Percentiles rank a stretch among this genome's conserved stretches.
phyloP scores from a whole-genome alignment of 2,888 invertebrate genomes.

The Rotaria sp. region DNA sequence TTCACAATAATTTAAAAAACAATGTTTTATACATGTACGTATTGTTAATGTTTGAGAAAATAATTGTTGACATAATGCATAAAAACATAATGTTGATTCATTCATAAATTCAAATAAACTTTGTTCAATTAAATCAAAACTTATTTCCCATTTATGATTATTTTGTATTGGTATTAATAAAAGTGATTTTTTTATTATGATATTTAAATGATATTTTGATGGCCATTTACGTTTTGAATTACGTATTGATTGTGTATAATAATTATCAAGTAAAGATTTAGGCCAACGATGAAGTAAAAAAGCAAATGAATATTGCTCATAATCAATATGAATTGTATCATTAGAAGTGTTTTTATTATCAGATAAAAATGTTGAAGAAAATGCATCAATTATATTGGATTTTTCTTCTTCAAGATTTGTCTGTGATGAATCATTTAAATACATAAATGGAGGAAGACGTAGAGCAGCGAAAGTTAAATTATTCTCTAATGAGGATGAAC shows the following conservation, averaged over 20 bases:
- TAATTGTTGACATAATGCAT: slow-evolving; percentile 17
- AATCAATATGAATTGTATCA: slow-evolving; percentile 6
- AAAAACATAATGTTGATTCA: slow-evolving; percentile 11
- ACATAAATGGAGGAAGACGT: not conserved
- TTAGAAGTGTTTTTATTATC: not conserved
- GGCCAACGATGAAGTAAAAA: not conserved
- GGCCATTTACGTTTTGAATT: slow-evolving; percentile 20
- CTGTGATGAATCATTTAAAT: not conserved
- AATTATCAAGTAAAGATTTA: not conserved
- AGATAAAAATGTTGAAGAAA: not conserved
- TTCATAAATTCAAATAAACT: slow-evolving; percentile 15
- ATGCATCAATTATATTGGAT: not conserved
- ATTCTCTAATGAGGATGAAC: not conserved
- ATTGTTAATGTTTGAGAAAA: not conserved
- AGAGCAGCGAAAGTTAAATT: not conserved
- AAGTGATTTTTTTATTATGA: not conserved
- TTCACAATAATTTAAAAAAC: slow-evolving; percentile 28
- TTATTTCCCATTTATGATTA: not conserved
- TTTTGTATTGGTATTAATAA: not conserved
- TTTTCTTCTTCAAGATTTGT: not conserved
- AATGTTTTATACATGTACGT: slow-evolving; percentile 11
- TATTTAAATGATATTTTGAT: slow-evolving; percentile 21
- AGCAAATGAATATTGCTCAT: slow-evolving; percentile 25
- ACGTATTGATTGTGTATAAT: not conserved
- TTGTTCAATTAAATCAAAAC: slow-evolving; percentile 22